Percentiles rank a stretch among this genome's conserved stretches.
Evolutionary conservation across 2,113 vertebrate species (phyloP).

Genomic region (Microtus ochrogaster): DNA sequence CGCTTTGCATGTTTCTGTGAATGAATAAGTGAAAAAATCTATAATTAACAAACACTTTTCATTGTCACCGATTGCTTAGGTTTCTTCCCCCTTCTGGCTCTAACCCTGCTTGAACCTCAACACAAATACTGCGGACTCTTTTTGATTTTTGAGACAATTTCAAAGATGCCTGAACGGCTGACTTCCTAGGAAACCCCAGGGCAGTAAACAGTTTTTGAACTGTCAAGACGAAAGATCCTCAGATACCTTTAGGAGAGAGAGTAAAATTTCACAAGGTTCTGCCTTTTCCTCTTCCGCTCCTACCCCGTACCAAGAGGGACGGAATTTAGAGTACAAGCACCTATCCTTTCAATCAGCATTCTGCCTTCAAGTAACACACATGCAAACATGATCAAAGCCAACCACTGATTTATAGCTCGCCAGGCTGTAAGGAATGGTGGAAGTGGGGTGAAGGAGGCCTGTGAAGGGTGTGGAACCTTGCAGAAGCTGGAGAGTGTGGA

Average conservation of each 20-base stretch:
- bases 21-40: conserved; percentile 22
- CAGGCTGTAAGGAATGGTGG: not conserved
- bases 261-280: not conserved
- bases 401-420: not conserved
- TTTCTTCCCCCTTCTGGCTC: not conserved
- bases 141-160: conserved; percentile 44
- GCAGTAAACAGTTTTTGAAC: conserved; percentile 52
- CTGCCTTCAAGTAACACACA: not conserved
- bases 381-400: not conserved
- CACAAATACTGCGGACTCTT: conserved; percentile 2
- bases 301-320: not conserved
- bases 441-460: not conserved
- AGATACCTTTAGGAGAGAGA: not conserved
- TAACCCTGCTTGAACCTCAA: not conserved
- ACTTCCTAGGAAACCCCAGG: conserved; percentile 33
- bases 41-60: conserved; percentile 7
- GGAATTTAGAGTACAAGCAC: not conserved
- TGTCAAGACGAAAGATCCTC: conserved; percentile 47
- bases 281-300: not conserved
- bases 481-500: fast-evolving
- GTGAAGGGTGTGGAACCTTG: not conserved
- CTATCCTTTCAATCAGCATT: not conserved
- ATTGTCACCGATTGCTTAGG: not conserved
- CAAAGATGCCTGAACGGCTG: conserved; percentile 32
- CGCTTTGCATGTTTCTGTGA: not conserved